Conservation (phyloP, 1,140 invertebrate genomes). For the Delia radicum region DNA sequence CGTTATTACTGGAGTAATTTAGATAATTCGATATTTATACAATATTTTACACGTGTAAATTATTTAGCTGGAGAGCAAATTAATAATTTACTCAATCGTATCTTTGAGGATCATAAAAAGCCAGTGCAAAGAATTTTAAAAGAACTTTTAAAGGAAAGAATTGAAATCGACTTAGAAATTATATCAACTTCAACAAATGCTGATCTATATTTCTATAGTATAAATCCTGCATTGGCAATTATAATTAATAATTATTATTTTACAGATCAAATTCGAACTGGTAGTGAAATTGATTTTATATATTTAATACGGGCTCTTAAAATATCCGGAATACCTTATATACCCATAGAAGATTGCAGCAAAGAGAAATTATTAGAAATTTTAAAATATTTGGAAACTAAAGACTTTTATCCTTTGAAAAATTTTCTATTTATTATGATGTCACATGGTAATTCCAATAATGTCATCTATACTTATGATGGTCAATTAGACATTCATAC, state of each 20-base stretch:
- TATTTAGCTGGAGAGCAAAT: too few relatives aligned
- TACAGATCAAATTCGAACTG: not conserved
- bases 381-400: not conserved
- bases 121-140: too few relatives aligned
- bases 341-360: not conserved
- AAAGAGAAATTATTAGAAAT: not conserved
- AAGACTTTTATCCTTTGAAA: not conserved
- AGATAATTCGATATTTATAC: too few relatives aligned
- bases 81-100: too few relatives aligned
- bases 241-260: conserved; percentile 2
- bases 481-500: not conserved
- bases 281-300: not conserved
- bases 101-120: too few relatives aligned
- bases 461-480: not conserved
- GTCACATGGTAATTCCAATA: not conserved
- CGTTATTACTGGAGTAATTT: too few relatives aligned
- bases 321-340: not conserved
- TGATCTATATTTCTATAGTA: not conserved
- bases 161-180: too few relatives aligned
- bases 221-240: conserved; percentile 7
- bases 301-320: not conserved
- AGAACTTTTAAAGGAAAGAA: too few relatives aligned
- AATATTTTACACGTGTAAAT: too few relatives aligned
- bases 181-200: too few relatives aligned
- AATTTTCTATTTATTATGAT: not conserved